Conservation (phyloP, 1,140 invertebrate genomes). For the Heliconius hermathena region DNA sequence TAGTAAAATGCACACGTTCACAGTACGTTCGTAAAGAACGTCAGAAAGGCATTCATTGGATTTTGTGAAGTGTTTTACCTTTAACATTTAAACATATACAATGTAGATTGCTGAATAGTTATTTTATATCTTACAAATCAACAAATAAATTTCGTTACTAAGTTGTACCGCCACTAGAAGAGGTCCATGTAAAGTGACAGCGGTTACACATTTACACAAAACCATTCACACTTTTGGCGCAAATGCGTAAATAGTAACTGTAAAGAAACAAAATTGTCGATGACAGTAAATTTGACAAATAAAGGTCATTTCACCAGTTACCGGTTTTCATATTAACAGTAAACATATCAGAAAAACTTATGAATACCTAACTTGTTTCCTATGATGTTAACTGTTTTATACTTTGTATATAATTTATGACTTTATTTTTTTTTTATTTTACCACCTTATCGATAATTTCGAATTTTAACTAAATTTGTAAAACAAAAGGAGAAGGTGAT, state of each 20-base stretch:
- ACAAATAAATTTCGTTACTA: slow-evolving; percentile 24
- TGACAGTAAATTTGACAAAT: background rate
- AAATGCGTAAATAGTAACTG: slow-evolving; percentile 25
- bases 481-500: background rate
- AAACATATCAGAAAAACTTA: slow-evolving; percentile 8
- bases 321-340: background rate
- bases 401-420: slow-evolving; percentile 1
- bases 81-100: no score
- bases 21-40: background rate
- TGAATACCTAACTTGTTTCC: background rate
- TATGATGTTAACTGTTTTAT: slow-evolving; percentile 3
- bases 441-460: background rate
- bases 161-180: background rate
- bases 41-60: background rate
- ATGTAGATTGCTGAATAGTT: no score
- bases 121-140: background rate
- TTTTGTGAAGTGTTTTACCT: no score
- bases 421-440: background rate
- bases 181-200: slow-evolving; percentile 29
- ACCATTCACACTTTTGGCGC: slow-evolving; percentile 33
- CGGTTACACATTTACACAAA: slow-evolving; percentile 24
- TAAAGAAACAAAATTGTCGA: slow-evolving; percentile 18
- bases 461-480: background rate
- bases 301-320: background rate
- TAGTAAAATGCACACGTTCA: background rate